Base-by-base conservation (phyloP, 1,140 invertebrate species). In the Polypedilum vanderplanki region DNA sequence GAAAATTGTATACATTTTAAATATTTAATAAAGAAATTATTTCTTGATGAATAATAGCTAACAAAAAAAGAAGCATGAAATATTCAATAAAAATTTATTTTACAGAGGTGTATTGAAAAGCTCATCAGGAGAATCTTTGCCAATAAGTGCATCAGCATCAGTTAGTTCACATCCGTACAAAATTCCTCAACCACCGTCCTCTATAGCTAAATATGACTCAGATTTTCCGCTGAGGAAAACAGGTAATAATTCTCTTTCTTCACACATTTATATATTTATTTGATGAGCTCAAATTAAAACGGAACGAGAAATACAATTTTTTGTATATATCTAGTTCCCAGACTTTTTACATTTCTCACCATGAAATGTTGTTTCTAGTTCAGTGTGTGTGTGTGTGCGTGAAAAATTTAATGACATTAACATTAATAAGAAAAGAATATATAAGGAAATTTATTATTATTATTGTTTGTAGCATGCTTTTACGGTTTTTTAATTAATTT, bases 211-310 rank as follows among this genome's bases (percentile, higher is more conserved):
- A 84, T 90, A 90, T 80, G 90, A 91, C 78, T 89, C 92, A 77
- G 95, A 97, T 85, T 97, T 96, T 83, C 95, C 95, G 70, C 87
- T 98, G 1, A 83, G 95, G 77, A 98, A 97, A 88, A 97, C 96
- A 87, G 95, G 95, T 97, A 87, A 83, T 33, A 33, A 33, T 33
- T 33, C 24, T 33, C 5, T 33, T 33, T 33, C 24, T 33, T 33
- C 24, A 33, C 5, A 33, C 24, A 3, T 33, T 33, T 33, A 33
- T 33, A 33, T 33, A 33, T 33, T 33, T 33, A 33, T 33, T 33
- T 33, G 24, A 33, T 33, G 24, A 33, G 24, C 24, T 33, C 24
- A 33, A 33, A 5, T 5, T 3, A 33, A 33, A 33, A 33, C 24
- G 24, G 24, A 33, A 33, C 5, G 24, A 33, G 24, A 33, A 33